Conservation (phyloP, 2,797 vertebrate genomes). For the Melanotaenia boesemani region DNA sequence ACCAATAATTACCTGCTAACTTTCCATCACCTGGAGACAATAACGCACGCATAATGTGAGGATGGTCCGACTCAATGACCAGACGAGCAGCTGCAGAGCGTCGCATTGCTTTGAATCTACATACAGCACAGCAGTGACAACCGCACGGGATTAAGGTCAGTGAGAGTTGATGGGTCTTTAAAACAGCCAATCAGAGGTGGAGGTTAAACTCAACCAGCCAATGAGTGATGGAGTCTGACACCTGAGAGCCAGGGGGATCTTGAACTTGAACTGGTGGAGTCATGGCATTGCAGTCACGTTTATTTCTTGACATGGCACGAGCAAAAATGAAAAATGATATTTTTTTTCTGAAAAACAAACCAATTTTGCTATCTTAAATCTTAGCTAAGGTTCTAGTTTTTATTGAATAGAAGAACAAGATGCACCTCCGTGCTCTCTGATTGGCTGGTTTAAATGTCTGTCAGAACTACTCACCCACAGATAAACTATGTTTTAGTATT, state of each 20-base stretch:
- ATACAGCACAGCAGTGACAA: conserved; percentile 51
- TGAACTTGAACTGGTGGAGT: conserved; percentile 11
- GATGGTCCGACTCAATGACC: conserved; percentile 39
- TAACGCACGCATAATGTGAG: conserved; percentile 51
- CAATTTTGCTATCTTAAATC: not conserved
- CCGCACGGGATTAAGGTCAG: conserved; percentile 68
- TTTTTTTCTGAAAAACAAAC: conserved; percentile 6
- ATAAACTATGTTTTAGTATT: conserved; percentile 15
- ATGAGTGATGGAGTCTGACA: conserved; percentile 4
- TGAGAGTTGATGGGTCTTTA: conserved; percentile 49
- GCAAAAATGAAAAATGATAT: not conserved
- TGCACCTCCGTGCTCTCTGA: conserved; percentile 21
- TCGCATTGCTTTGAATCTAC: conserved; percentile 55
- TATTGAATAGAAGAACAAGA: too few relatives aligned
- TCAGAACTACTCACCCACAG: conserved; percentile 37
- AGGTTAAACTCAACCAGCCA: conserved; percentile 9
- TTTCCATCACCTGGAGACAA: conserved; percentile 61
- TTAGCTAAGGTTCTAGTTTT: too few relatives aligned
- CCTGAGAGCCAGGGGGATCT: conserved; percentile 22
- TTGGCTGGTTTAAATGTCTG: conserved; percentile 56
- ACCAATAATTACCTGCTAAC: conserved; percentile 49
- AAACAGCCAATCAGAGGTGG: conserved; percentile 67
- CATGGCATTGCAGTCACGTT: conserved; percentile 9
- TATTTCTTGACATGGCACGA: conserved; percentile 9
- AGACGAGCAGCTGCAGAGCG: conserved; percentile 33